Conservation (phyloP, 30 jellyfish, hydroid and myxozoan genomes). For the Nemopilema nomurai region DNA sequence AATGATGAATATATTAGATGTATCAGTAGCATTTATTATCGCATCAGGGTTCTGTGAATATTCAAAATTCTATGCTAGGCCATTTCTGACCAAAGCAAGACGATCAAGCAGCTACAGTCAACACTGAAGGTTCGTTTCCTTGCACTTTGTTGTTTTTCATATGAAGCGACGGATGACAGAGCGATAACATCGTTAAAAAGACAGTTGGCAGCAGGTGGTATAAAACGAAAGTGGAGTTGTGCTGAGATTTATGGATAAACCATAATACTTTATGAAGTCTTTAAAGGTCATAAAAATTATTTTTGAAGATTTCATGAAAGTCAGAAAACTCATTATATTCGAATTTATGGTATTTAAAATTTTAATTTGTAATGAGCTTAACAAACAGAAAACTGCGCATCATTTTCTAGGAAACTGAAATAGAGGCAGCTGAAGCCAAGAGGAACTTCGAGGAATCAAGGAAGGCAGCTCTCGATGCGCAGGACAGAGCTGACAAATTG, state of each 20-base stretch:
- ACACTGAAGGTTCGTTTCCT: constrained; percentile 12
- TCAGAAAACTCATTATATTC: too few species aligned
- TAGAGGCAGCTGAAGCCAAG: constrained; percentile 45
- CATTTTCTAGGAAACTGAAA: constrained; percentile 31
- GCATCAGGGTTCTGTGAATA: not conserved
- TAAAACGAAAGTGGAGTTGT: too few species aligned
- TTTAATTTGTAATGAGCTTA: too few species aligned
- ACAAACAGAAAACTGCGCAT: not conserved
- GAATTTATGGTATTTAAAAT: too few species aligned
- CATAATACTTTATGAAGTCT: too few species aligned
- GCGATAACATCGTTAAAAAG: too few species aligned
- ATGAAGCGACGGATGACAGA: too few species aligned
- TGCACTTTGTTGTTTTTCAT: not conserved
- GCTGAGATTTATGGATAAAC: too few species aligned
- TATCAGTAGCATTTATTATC: too few species aligned
- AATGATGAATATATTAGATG: too few species aligned
- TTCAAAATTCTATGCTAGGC: not conserved
- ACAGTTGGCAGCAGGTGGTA: too few species aligned
- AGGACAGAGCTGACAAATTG: constrained; percentile 52
- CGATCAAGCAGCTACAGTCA: constrained; percentile 9
- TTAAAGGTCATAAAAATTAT: not conserved
- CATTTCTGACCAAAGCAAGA: constrained; percentile 44
- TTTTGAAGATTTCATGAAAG: not conserved
- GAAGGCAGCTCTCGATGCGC: constrained; percentile 45
- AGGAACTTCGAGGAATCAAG: constrained; percentile 37